A percentile compares a stretch with the other conserved stretches of the same genome.
phyloP scores from a whole-genome alignment of 2,797 vertebrate species.

The Malurus leucopterus region DNA sequence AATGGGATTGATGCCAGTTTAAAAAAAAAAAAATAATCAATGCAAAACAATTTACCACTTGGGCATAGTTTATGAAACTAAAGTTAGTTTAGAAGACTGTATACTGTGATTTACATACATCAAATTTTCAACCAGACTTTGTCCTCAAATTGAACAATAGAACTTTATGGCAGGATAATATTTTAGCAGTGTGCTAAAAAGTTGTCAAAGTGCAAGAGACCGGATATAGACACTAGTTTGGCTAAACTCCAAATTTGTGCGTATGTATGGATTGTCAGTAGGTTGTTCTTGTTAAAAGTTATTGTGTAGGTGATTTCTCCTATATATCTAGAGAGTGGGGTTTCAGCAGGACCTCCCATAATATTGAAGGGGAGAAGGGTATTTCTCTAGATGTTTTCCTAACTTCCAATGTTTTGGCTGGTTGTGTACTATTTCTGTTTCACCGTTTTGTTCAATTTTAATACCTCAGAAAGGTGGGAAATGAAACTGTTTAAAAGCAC shows the following conservation, averaged over 20 bases:
- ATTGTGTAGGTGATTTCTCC: background rate
- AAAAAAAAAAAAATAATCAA: background rate
- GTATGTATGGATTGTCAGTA: accelerated
- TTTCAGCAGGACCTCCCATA: background rate
- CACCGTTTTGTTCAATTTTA: background rate
- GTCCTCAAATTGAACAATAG: background rate
- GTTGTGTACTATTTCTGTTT: background rate
- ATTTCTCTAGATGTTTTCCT: background rate
- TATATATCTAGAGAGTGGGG: background rate
- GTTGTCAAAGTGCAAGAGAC: background rate
- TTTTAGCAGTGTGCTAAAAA: background rate
- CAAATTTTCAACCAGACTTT: background rate
- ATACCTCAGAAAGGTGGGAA: background rate
- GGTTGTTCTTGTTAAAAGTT: background rate
- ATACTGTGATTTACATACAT: background rate
- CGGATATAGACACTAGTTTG: background rate
- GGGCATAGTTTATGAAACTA: background rate
- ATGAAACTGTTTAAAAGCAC: background rate
- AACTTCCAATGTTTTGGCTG: background rate
- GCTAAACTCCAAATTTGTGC: background rate
- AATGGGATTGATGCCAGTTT: background rate
- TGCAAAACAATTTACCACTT: background rate
- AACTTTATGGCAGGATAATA: background rate
- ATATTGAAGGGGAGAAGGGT: background rate
- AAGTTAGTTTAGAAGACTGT: background rate